A percentile compares a stretch with the other conserved stretches of the same genome.
Evolutionary conservation across 2,797 vertebrate species (phyloP).

Genomic region (Dermochelys coriacea): DNA sequence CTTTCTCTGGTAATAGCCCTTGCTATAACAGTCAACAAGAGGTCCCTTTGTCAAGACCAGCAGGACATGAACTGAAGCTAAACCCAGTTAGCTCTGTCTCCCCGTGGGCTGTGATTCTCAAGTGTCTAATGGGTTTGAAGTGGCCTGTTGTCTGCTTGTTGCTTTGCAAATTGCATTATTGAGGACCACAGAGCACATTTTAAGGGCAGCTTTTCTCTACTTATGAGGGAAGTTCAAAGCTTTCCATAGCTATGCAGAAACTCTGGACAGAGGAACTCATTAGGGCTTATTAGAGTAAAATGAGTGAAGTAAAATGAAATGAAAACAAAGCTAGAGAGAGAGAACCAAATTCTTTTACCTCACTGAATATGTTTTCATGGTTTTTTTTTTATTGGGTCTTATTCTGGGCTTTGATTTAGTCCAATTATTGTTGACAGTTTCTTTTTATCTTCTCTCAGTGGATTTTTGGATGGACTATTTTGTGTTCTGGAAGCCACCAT

Average conservation of each 20-base stretch:
- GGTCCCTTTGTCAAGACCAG: neutral
- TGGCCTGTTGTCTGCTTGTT: neutral
- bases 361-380: neutral
- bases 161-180: neutral
- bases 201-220: neutral
- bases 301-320: conserved; percentile 1
- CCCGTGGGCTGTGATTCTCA: neutral
- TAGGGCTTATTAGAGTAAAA: conserved; percentile 1
- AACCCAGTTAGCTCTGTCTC: neutral
- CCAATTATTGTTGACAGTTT: conserved; percentile 31
- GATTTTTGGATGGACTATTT: neutral
- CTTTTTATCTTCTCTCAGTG: neutral
- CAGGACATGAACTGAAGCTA: neutral
- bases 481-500: neutral
- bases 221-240: neutral
- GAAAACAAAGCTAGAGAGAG: neutral
- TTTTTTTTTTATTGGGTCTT: neutral
- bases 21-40: neutral
- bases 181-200: neutral
- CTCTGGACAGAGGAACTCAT: neutral
- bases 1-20: neutral
- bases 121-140: neutral
- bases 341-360: neutral
- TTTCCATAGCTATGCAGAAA: neutral
- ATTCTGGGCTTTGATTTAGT: conserved; percentile 27